phyloP scores from a whole-genome alignment of 2,113 vertebrate genomes.

The Cacatua alba region DNA sequence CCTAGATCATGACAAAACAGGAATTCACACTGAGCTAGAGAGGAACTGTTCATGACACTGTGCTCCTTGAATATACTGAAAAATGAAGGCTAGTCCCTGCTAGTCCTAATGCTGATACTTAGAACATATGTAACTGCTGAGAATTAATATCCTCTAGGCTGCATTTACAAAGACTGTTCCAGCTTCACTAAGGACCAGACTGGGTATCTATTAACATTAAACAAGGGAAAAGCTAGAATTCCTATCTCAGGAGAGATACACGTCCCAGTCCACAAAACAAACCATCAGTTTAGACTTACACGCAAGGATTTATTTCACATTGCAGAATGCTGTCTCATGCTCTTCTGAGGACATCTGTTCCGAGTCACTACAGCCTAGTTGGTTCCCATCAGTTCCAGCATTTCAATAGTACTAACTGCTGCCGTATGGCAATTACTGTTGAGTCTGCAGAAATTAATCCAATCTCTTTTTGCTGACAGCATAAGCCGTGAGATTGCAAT shows the following conservation, averaged over 20 bases:
- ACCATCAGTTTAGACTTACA: background rate
- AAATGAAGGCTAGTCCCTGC: background rate
- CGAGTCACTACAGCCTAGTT: background rate
- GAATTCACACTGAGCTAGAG: background rate
- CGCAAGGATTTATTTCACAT: background rate
- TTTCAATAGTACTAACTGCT: background rate
- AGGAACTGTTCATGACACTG: background rate
- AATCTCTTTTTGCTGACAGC: conserved; percentile 31
- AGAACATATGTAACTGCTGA: background rate
- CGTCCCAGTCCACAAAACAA: background rate
- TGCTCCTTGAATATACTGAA: background rate
- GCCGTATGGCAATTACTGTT: background rate
- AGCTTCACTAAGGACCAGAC: background rate
- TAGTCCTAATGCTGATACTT: background rate
- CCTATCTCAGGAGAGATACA: background rate
- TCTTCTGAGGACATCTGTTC: background rate
- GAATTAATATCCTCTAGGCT: background rate
- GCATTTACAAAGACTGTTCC: background rate
- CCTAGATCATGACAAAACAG: background rate
- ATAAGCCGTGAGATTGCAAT: background rate
- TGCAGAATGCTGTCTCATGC: conserved; percentile 34
- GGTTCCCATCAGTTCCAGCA: conserved; percentile 30
- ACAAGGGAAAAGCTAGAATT: background rate
- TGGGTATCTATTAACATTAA: background rate
- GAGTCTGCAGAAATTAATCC: conserved; percentile 40